These are phyloP conservation scores for Neolamprologus hecqui DNA, from an alignment of 2,113 vertebrate species.

Conservation along the genomic window DNA sequence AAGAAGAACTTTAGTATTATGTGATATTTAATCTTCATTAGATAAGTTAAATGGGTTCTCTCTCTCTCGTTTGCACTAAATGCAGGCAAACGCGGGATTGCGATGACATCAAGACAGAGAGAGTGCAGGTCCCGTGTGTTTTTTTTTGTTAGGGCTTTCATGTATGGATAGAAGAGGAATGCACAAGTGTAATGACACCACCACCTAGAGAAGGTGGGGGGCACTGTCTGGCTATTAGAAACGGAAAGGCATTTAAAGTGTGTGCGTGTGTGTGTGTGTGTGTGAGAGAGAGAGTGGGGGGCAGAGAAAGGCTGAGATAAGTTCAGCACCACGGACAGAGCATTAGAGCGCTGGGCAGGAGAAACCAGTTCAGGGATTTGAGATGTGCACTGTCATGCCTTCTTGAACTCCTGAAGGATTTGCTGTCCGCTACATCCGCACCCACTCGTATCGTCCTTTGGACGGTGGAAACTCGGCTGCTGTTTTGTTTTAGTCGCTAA, in stretches of 20 bases:
- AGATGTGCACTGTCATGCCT: constrained; percentile 3
- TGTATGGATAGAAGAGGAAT: neutral
- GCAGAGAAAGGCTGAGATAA: constrained; percentile 16
- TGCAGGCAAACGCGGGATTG: neutral
- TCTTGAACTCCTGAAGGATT: neutral
- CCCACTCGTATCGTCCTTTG: neutral
- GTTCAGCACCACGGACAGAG: constrained; percentile 57
- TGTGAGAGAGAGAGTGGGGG: neutral
- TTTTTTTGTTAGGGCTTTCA: neutral
- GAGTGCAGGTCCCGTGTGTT: neutral
- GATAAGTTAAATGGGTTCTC: neutral
- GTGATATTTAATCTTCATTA: neutral
- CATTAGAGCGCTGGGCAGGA: constrained; percentile 12
- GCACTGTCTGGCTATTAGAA: constrained; percentile 50
- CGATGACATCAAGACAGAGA: neutral
- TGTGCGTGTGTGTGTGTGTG: too few relatives aligned
- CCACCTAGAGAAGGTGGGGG: constrained; percentile 39
- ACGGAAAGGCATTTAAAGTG: neutral
- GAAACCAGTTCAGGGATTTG: constrained; percentile 4
- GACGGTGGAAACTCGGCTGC: neutral
- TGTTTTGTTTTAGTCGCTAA: neutral
- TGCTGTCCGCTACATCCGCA: neutral
- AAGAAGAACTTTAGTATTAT: neutral
- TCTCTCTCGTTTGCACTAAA: neutral
- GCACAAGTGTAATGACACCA: constrained; percentile 1